Conservation (phyloP, 1,140 invertebrate genomes). For the Phocides pigmalion region DNA sequence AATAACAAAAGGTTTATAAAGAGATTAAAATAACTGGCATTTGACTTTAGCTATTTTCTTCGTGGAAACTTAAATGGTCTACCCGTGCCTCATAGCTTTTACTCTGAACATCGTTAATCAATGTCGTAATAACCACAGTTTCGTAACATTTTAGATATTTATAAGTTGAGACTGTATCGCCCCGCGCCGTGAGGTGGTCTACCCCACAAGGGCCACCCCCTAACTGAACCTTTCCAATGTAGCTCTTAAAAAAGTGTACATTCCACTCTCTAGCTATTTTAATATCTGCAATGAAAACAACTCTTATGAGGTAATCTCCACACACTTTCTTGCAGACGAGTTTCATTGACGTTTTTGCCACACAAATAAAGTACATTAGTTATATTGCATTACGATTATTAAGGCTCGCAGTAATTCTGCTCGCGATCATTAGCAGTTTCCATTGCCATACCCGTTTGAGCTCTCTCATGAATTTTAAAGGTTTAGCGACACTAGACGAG, state of each 20-base stretch:
- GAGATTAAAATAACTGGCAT: no score
- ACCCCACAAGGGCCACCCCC: constrained; percentile 8
- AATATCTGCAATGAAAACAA: constrained; percentile 25
- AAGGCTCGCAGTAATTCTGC: constrained; percentile 16
- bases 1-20: background rate
- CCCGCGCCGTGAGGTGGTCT: background rate
- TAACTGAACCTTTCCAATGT: constrained; percentile 10
- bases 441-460: constrained; percentile 9
- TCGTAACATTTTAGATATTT: constrained; percentile 34
- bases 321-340: constrained; percentile 14
- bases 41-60: background rate
- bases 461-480: constrained; percentile 17
- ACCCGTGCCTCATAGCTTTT: constrained; percentile 10
- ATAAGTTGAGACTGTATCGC: constrained; percentile 20
- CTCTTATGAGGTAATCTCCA: constrained; percentile 11
- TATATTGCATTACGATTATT: constrained; percentile 24
- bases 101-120: constrained; percentile 30
- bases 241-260: constrained; percentile 8
- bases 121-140: constrained; percentile 31
- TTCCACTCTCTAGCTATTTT: constrained; percentile 15
- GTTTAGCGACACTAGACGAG: constrained; percentile 4
- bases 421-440: constrained; percentile 23
- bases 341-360: constrained; percentile 23
- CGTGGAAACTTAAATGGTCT: constrained; percentile 7
- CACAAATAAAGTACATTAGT: constrained; percentile 24